Base-by-base conservation (phyloP, 1,140 invertebrate genomes). In the Drosophila pandora region DNA sequence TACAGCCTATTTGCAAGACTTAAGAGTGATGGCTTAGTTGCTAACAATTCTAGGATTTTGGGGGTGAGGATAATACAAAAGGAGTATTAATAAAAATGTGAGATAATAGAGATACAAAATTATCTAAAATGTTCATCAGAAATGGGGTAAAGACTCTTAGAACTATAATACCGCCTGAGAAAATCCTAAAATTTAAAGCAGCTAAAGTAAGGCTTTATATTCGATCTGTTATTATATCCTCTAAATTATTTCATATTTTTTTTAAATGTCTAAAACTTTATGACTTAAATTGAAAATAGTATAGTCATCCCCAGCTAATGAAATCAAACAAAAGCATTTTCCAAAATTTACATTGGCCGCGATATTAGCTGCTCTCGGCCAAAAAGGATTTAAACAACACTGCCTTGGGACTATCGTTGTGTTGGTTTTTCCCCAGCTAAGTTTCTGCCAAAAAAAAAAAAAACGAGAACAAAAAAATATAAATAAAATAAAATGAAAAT, bases 271-370 rank as follows among this genome's bases (percentile, higher is more conserved):
- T 7, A 7, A 37, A 37, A 37, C 4, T 3, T 13, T 7, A 37
- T 37, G 21, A 23, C 7, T 8, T 41, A 25, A n/a, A 13, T 10
- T 8, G 1, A 23, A 23, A 21, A 43, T 43, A 9, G 21, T 13
- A 8, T 12, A 12, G 12, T 9, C 28, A 50, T 43, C 72, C 54
- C 30, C 56, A 64, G 73, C 78, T 63, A 82, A 82, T 82, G 57
- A 82, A 82, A 83, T 75, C 57, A 70, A 65, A 83, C 75, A 83
- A 83, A 82, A 73, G 55, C 50, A 39, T 47, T 58, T 43, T 28
- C 50, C 34, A 37, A 74, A 81, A 59, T 62, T 50, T 54, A 41
- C 65, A 57, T 59, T 76, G 57, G 28, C 48, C 63, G 63, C 56
- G 61, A 67, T 49, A 69, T 57, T 55, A 34, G 39, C 37, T 30